Percentiles rank a stretch among this genome's conserved stretches.
phyloP scores from a whole-genome alignment of 2,888 invertebrate genomes.

The Eilema caniola region DNA sequence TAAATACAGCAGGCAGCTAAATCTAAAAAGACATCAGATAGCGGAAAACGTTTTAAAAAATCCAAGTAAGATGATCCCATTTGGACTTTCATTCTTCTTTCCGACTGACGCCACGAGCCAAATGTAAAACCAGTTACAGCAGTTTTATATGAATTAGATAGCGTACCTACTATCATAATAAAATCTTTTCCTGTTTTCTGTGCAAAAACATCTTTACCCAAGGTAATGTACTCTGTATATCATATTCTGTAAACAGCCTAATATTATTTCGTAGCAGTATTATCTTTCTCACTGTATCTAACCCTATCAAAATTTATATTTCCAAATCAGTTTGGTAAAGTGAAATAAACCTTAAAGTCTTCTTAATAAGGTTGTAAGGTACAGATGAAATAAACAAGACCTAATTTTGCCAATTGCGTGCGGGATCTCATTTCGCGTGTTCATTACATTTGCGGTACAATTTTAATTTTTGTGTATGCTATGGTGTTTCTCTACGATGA shows the following conservation, averaged over 20 bases:
- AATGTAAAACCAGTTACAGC: too few species aligned
- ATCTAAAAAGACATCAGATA: too few species aligned
- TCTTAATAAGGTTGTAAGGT: conserved; percentile 18
- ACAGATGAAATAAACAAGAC: conserved; percentile 16
- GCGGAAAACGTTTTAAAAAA: too few species aligned
- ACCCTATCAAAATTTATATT: conserved; percentile 50
- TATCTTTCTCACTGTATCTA: conserved; percentile 40
- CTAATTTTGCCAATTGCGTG: conserved; percentile 51
- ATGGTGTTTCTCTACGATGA: conserved; percentile 19
- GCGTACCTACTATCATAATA: not conserved
- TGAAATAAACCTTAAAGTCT: conserved; percentile 24
- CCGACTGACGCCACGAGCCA: too few species aligned
- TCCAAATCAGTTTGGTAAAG: not conserved
- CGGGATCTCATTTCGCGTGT: conserved; percentile 47
- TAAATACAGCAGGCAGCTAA: too few species aligned
- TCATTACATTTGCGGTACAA: conserved; percentile 46
- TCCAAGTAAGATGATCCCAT: too few species aligned
- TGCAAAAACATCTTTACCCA: conserved; percentile 18
- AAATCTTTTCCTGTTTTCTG: not conserved
- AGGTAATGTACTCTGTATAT: conserved; percentile 43
- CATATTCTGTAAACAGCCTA: conserved; percentile 39
- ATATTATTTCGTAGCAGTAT: conserved; percentile 38
- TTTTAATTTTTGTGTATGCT: too few species aligned
- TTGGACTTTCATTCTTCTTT: too few species aligned
- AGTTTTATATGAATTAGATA: too few species aligned